Evolutionary conservation across 2,888 invertebrate genomes (phyloP), one percentile per base, ranked within the genome.

Genomic region (Leptinotarsa tumamoca): DNA sequence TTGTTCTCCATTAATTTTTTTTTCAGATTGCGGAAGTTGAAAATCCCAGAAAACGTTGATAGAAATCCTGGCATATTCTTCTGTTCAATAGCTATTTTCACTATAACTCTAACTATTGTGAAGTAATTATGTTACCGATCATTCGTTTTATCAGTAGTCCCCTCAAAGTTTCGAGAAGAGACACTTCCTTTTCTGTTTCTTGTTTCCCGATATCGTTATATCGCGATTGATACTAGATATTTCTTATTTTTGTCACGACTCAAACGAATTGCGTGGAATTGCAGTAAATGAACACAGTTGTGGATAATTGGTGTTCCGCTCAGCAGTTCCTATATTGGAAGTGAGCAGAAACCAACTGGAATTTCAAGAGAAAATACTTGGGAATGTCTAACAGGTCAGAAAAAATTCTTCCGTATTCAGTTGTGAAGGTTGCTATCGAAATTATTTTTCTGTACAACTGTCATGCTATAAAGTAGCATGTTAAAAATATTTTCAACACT

Each of bases 241-340:
- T 63, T 63, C 43, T 43, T 43, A 63, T 63, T 63, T 63, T 33
- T 4, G 63, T 63, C 63, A 63, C 63, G 63, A 63, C 43, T 63
- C n/a, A n/a, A n/a, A n/a, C 27, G 49, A 21, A 67, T 43, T 18
- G 49, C 50, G n/a, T n/a, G 52, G 52, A 52, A 52, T 68, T 68
- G 33, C 68, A 54, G 51, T 13, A 51, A 52, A 54, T 54, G 27
- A 68, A 43, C 52, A 33, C 52, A 54, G 50, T 52, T 54, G 17
- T 68, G n/a, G n/a, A 63, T 63, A 33, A 63, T 63, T 63, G n/a
- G 63, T 43, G 63, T 33, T 33, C 43, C 33, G 43, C n/a, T 63
- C 63, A 63, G 63, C 63, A 63, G 27, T 63, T 63, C 33, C 63
- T 15, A 58, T 63, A n/a, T 43, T 63, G n/a, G 23, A n/a, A 63